Evolutionary conservation across 2,113 vertebrate species (phyloP).

Genomic region (Melierax canorus): DNA sequence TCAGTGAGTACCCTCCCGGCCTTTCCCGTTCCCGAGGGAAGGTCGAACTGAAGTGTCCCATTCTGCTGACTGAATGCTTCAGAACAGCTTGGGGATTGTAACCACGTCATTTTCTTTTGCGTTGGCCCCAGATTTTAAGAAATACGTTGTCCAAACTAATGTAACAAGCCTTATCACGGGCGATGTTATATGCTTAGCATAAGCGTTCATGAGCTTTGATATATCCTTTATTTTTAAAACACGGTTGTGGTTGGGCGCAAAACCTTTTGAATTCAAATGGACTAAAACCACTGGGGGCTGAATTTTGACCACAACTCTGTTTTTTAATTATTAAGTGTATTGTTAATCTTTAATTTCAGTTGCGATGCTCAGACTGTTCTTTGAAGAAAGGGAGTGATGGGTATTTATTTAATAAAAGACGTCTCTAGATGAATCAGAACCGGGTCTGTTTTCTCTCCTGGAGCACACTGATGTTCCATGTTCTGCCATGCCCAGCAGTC

Average conservation of each 20-base stretch:
- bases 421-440: not conserved
- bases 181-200: accelerated
- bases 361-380: not conserved
- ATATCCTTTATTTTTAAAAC: not conserved
- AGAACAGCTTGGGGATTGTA: not conserved
- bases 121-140: not conserved
- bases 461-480: not conserved
- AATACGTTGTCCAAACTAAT: accelerated
- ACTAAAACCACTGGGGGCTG: not conserved
- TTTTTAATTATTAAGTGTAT: not conserved
- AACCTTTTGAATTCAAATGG: not conserved
- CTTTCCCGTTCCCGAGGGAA: not conserved
- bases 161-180: accelerated
- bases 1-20: constrained; percentile 75
- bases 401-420: not conserved
- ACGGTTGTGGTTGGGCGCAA: not conserved
- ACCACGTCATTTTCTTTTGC: not conserved
- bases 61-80: not conserved
- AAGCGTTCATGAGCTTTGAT: not conserved
- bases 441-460: not conserved
- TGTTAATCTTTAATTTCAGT: not conserved
- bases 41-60: accelerated
- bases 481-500: not conserved
- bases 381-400: not conserved
- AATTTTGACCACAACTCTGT: not conserved